Base-by-base conservation (phyloP, 2,113 vertebrate species). In the Lamprologus ornatipinnis region DNA sequence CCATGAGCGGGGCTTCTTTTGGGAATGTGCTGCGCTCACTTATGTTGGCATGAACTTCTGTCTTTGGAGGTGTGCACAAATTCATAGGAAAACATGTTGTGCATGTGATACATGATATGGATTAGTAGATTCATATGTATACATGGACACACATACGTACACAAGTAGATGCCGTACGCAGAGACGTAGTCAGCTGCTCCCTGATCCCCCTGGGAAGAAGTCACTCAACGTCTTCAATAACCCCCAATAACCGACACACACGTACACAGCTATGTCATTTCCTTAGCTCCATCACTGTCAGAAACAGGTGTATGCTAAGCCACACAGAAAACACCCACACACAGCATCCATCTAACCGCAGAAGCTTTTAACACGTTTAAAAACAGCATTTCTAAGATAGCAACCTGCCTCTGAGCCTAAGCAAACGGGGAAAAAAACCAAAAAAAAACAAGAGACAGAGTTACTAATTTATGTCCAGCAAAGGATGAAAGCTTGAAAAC, bases 391-490 rank as follows among this genome's bases (percentile, higher is more conserved):
- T 93, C 87, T 88, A 88, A 93, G 89, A 93, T 75, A 90, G 84
- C 55, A 82, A 63, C 91, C 87, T 88, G 82, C 89, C 84, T 88
- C 73, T 7, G 7, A 55, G 10, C 11, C 40, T 4, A 14, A 86
- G 68, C 10, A 65, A 80, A 63, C 7, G 2, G 11, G 40, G 42
- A 19, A 31, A 10, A 85, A 23, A 82, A 75, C 31, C 0, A 4
- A 9, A 9, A 23, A 86, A 82, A 51, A 85, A 91, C 87, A 92
- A 92, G 92, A 94, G 82, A 91, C 80, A 90, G 57, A 92, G 93
- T 96, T 93, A 96, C 93, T 95, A 94, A 96, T 96, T 96, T 93
- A 96, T 95, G 86, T 89, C 81, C 81, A 93, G 89, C 81, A 90
- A 91, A 91, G 90, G 92, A 93, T 94, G 93, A 95, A 94, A 93